Evolutionary conservation across 1,140 invertebrate genomes (phyloP), one percentile per base, ranked within the genome.

Genomic region (Lutraria rhynchaena): DNA sequence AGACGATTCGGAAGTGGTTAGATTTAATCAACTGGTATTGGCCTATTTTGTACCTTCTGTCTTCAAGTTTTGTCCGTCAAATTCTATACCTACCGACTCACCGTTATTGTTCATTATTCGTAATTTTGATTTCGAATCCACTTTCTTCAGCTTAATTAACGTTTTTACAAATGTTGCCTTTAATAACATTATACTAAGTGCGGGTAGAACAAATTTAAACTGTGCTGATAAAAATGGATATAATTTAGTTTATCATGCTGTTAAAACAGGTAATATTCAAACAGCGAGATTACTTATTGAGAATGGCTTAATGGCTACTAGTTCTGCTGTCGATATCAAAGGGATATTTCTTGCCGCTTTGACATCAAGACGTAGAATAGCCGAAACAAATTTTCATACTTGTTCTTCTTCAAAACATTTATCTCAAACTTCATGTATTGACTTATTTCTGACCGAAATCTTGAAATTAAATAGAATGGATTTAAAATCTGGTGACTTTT

Each of bases 171-270:
- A 9, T 22, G 27, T 24, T 24, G 24, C 46, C 46, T 11, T 65
- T 13, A 3, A 65, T 33, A 22, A 44, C 5, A 19, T 65, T 1
- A 44, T 22, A 22, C 1, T 9, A 22, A 1, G 24, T 24, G 19
- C 35, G 22, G 33, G 4, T 29, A 58, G 33, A 3, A 19, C 24
- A 7, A 17, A 17, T 65, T 1, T 3, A 24, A n/a, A 15, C 0
- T 67, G 63, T 29, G 13, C 37, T 27, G 63, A 67, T 49, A 31
- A 29, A 5, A 67, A 67, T 31, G 41, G 63, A 0, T 46, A 29
- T 13, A 67, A 67, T 27, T 49, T 67, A 27, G 44, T 67, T 31
- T 41, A 67, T 49, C 49, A 67, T 29, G 41, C 63, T 15, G 17
- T 67, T 7, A 29, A 46, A 5, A 41, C 41, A 7, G 63, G 63